A percentile compares a stretch with the other conserved stretches of the same genome.
Evolutionary conservation across 2,113 vertebrate genomes (phyloP).

Genomic region (Riparia riparia): DNA sequence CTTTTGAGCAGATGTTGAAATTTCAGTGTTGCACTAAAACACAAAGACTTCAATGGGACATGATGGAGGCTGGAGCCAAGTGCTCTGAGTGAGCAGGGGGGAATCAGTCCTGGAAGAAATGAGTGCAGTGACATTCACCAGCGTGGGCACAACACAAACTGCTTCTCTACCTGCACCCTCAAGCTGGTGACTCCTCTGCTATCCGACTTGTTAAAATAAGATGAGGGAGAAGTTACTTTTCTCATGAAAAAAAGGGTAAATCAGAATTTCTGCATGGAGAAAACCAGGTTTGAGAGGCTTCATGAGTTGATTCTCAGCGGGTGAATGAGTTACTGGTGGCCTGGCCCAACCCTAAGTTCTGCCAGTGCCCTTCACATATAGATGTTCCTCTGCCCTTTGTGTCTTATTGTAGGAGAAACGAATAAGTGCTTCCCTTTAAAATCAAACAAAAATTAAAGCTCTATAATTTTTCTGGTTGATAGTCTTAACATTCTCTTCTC

Average conservation of each 20-base stretch:
- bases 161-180: background rate
- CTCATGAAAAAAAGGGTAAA: background rate
- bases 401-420: background rate
- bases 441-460: background rate
- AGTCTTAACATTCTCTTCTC: background rate
- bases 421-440: background rate
- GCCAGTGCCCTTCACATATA: background rate
- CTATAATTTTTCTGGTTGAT: rapidly evolving
- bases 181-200: background rate
- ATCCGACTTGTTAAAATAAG: background rate
- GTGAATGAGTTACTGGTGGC: background rate
- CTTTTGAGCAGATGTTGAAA: background rate
- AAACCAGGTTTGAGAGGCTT: background rate
- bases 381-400: rapidly evolving
- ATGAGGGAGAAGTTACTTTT: background rate
- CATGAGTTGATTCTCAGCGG: background rate
- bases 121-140: background rate
- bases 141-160: background rate
- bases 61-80: background rate
- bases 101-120: background rate
- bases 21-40: background rate
- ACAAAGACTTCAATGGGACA: background rate
- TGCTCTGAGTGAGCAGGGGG: background rate
- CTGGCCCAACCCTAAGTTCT: background rate
- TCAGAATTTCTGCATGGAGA: background rate